These are phyloP conservation scores for Steinernema hermaphroditum DNA, from an alignment of 2,888 invertebrate species.

Conservation along the genomic window DNA sequence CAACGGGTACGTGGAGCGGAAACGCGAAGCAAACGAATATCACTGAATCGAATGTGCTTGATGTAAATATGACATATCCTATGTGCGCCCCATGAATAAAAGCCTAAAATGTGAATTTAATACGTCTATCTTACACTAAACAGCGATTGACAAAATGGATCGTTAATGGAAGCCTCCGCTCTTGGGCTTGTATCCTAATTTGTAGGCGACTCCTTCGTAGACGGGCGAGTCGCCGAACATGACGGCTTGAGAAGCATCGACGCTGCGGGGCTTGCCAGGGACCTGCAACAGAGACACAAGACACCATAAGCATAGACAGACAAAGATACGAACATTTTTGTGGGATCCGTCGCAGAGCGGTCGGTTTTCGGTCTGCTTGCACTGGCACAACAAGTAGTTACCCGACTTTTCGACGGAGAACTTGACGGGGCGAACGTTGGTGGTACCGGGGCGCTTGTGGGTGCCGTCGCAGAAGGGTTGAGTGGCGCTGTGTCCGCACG, in stretches of 20 bases:
- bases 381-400: slow-evolving; percentile 89
- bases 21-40: slow-evolving; percentile 18
- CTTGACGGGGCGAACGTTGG: slow-evolving; percentile 70
- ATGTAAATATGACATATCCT: not conserved
- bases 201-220: slow-evolving; percentile 61
- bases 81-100: not conserved
- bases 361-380: slow-evolving; percentile 87
- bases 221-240: slow-evolving; percentile 52
- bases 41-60: slow-evolving; percentile 4
- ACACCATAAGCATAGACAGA: slow-evolving; percentile 1
- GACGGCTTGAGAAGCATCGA: slow-evolving; percentile 46
- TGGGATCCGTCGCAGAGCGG: slow-evolving; percentile 98
- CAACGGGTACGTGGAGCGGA: slow-evolving; percentile 22
- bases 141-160: not conserved
- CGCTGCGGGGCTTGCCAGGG: slow-evolving; percentile 43
- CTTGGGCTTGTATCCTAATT: slow-evolving; percentile 58
- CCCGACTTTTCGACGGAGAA: slow-evolving; percentile 75
- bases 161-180: slow-evolving; percentile 55
- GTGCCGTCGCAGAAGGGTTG: slow-evolving; percentile 93
- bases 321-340: slow-evolving; percentile 68
- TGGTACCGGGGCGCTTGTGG: slow-evolving; percentile 79
- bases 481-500: slow-evolving; percentile 84
- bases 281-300: slow-evolving; percentile 40
- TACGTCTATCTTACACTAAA: slow-evolving; percentile 31
- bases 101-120: slow-evolving; percentile 15